These are phyloP conservation scores for Kryphioiulus occultus DNA, from an alignment of 2,888 invertebrate genomes.

Conservation along the genomic window DNA sequence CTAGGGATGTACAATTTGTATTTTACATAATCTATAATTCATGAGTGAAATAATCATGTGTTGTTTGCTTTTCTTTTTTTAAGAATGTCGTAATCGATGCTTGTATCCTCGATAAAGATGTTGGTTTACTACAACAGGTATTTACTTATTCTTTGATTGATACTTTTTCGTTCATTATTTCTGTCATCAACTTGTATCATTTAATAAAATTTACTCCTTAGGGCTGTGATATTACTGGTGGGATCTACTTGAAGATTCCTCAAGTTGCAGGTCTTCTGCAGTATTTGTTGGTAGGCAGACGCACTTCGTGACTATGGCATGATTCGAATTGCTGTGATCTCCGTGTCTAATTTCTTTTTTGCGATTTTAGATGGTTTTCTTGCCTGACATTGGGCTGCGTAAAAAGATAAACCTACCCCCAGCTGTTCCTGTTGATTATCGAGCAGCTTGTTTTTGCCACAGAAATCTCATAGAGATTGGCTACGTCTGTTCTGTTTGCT, in stretches of 20 bases:
- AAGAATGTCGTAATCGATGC: constrained; percentile 86
- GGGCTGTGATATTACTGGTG: constrained; percentile 95
- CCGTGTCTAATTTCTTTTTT: not conserved
- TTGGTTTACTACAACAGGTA: constrained; percentile 85
- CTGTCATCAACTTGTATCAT: not conserved
- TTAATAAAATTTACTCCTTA: constrained; percentile 55
- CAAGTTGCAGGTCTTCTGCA: constrained; percentile 85
- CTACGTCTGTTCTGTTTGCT: constrained; percentile 96
- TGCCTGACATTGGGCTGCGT: constrained; percentile 74
- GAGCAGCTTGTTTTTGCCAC: constrained; percentile 98
- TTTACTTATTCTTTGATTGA: constrained; percentile 25
- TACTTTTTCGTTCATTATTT: not conserved
- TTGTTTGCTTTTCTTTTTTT: constrained; percentile 24
- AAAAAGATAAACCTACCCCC: constrained; percentile 86
- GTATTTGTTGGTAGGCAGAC: constrained; percentile 75
- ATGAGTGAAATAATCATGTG: not conserved
- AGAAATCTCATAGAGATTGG: constrained; percentile 93
- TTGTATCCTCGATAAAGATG: constrained; percentile 88
- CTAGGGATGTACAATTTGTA: too few relatives aligned
- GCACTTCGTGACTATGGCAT: not conserved
- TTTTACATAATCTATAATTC: not conserved
- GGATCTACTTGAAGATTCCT: constrained; percentile 87
- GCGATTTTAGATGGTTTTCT: constrained; percentile 84
- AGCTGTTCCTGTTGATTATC: constrained; percentile 89
- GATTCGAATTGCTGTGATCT: not conserved